Conservation (phyloP, 2,113 vertebrate species). For the Marmota flaviventris region DNA sequence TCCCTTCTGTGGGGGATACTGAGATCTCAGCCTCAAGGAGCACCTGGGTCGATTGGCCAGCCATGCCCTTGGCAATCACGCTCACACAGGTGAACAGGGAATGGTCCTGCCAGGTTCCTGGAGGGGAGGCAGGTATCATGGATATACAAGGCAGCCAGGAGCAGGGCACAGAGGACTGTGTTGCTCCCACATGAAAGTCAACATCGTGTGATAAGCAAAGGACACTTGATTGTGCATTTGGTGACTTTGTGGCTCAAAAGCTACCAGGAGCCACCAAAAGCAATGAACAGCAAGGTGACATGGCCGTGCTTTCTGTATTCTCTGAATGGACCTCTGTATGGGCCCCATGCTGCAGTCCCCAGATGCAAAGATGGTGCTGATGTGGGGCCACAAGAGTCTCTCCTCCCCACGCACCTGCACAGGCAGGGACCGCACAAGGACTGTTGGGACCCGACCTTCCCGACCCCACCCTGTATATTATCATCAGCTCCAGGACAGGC, state of each 20-base stretch:
- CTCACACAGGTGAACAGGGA: no score
- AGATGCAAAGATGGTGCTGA: not conserved
- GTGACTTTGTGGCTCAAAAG: not conserved
- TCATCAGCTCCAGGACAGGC: not conserved
- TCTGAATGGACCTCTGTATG: not conserved
- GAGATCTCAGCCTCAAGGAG: not conserved
- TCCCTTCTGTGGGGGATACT: not conserved
- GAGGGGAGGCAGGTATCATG: accelerated
- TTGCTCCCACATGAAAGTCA: not conserved
- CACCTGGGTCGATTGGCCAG: not conserved
- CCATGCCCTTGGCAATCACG: not conserved
- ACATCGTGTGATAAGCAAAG: not conserved
- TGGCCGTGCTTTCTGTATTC: not conserved
- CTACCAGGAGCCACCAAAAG: no score
- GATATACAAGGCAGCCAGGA: accelerated
- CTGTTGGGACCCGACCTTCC: no score
- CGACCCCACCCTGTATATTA: not conserved
- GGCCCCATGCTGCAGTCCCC: not conserved
- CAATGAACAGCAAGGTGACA: not conserved
- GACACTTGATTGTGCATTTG: not conserved
- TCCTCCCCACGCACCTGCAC: no score
- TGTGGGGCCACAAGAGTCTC: no score
- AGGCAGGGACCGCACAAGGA: not conserved
- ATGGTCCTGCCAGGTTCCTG: accelerated
- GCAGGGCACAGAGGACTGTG: no score